phyloP scores from a whole-genome alignment of 1,140 invertebrate species.

The Hypothenemus hampei region DNA sequence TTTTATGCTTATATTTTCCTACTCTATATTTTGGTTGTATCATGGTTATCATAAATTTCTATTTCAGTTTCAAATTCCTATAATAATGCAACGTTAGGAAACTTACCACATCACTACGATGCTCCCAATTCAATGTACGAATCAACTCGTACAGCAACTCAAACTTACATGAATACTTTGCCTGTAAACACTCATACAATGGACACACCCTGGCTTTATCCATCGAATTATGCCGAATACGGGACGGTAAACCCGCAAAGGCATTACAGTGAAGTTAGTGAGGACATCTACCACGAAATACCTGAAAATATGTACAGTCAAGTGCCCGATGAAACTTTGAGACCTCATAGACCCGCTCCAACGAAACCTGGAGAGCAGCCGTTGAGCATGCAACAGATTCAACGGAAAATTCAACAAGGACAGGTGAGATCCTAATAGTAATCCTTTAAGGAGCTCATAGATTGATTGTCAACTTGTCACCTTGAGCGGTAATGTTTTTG shows the following conservation, averaged over 20 bases:
- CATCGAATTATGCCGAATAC: constrained; percentile 4
- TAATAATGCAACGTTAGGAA: too few relatives aligned
- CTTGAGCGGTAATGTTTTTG: too few relatives aligned
- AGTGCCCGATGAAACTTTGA: constrained; percentile 38
- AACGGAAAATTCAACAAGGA: constrained; percentile 42
- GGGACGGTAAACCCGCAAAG: constrained; percentile 15
- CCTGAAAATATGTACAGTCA: constrained; percentile 43
- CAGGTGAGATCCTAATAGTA: constrained; percentile 38
- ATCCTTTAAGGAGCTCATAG: too few relatives aligned
- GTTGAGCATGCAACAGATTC: constrained; percentile 45
- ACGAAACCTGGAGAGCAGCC: constrained; percentile 38
- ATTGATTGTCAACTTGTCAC: too few relatives aligned
- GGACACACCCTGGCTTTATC: neutral
- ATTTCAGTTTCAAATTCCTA: too few relatives aligned
- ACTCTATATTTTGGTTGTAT: too few relatives aligned
- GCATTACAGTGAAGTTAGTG: constrained; percentile 39
- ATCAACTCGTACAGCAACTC: constrained; percentile 1
- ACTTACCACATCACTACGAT: constrained; percentile 4
- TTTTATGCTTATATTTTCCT: too few relatives aligned
- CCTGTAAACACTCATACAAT: neutral
- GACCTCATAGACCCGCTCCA: constrained; percentile 44
- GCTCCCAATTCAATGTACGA: constrained; percentile 10
- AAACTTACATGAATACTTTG: neutral
- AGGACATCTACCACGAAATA: constrained; percentile 41
- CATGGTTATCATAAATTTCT: too few relatives aligned